Evolutionary conservation across 2,113 vertebrate genomes (phyloP).

Genomic region (Bubo scandiacus): DNA sequence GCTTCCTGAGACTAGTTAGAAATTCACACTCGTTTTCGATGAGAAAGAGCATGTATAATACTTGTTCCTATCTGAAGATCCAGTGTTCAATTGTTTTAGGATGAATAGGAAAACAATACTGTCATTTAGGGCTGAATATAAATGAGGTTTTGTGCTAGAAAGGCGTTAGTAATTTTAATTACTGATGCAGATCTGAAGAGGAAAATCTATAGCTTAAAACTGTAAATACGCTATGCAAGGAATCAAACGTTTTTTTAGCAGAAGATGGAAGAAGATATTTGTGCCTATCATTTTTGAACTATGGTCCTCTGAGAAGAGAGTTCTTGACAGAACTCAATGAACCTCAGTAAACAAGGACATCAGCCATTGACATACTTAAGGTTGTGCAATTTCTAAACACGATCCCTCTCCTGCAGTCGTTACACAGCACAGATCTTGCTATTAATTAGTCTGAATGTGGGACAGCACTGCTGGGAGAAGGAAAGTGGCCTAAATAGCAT

Average conservation of each 20-base stretch:
- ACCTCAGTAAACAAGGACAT: neutral
- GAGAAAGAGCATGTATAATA: neutral
- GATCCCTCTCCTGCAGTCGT: neutral
- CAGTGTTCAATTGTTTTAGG: neutral
- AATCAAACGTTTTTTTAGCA: neutral
- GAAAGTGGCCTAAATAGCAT: conserved; percentile 54
- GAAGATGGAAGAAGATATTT: neutral
- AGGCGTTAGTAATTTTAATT: neutral
- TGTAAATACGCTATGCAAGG: neutral
- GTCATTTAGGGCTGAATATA: neutral
- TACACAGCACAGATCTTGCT: conserved; percentile 27
- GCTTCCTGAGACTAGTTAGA: neutral
- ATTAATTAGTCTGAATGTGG: conserved; percentile 68
- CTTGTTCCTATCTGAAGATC: neutral
- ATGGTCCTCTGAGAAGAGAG: neutral
- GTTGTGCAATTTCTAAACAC: conserved; percentile 10
- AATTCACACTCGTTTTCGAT: neutral
- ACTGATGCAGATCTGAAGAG: neutral
- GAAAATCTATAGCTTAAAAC: neutral
- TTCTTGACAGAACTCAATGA: neutral
- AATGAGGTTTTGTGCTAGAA: neutral
- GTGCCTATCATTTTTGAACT: neutral
- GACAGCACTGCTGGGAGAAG: conserved; percentile 62
- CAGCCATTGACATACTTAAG: neutral
- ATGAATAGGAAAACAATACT: neutral